Conservation (phyloP, 2,797 vertebrate species). For the Limosa lapponica region DNA sequence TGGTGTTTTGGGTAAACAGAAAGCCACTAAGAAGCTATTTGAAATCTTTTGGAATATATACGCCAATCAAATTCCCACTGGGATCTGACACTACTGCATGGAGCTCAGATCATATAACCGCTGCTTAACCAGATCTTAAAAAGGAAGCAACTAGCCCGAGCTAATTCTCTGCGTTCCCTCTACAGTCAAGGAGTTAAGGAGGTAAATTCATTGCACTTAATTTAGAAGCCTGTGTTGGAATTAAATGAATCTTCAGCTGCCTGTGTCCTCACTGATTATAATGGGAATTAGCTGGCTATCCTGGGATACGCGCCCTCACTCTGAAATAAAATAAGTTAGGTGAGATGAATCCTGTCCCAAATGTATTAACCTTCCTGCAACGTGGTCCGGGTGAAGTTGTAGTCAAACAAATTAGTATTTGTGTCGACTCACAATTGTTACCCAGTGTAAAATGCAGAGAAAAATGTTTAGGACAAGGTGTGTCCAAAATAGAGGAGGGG, state of each 20-base stretch:
- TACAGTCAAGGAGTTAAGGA: neutral
- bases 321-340: neutral
- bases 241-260: neutral
- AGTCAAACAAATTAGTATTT: neutral
- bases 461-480: neutral
- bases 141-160: neutral
- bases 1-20: slow-evolving; percentile 35
- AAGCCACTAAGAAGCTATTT: slow-evolving; percentile 19
- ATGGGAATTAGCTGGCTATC: neutral
- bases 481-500: neutral
- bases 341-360: neutral
- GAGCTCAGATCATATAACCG: neutral
- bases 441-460: neutral
- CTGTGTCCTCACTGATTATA: neutral
- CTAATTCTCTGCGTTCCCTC: neutral
- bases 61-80: neutral
- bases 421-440: neutral
- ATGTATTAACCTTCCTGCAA: neutral
- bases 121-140: neutral
- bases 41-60: slow-evolving; percentile 26
- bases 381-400: neutral
- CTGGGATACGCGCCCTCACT: neutral
- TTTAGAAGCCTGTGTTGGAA: neutral
- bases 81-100: neutral
- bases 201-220: slow-evolving; percentile 1